Evolutionary conservation across 37 sponge, comb jelly and placozoan species (phyloP), one percentile per base, ranked within the genome.

Genomic region (Lycopodina hypogea): DNA sequence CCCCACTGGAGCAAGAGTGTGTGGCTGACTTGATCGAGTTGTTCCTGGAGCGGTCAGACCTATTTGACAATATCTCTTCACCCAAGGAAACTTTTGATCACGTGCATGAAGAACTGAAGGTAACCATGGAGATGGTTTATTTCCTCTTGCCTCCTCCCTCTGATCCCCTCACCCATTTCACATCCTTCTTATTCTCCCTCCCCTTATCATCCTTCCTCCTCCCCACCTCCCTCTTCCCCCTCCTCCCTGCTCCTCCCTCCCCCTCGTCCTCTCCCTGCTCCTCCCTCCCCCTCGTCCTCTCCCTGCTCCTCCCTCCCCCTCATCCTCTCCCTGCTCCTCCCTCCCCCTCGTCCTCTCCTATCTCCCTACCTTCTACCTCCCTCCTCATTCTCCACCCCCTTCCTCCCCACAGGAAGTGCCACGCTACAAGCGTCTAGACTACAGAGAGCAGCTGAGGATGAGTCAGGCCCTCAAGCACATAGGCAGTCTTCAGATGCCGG

Each of bases 1-100:
- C 24, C 1, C 32, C 70, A 23, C 60, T 86, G 29, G 83, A 82
- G 62, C 73, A 52, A 68, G 72, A 77, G 68, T 81, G 82, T 82
- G 60, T 71, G 30, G 52, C 60, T 12, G 78, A 85, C 63, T 29
- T 90, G 14, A 65, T 70, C 41, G 90, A 90, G 65, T 50, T 90
- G 58, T 72, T 90, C n/a, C 61, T 85, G 82, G 90, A 90, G 64
- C 63, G 48, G 34, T 50, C 72, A 26, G 82, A 85, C 48, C 69
- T 90, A 26, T 90, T 90, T 72, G 19, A 63, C 8, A 65, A 41
- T 26, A 12, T 61, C 41, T 53, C 52, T 17, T 53, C 39, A 18
- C 57, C 42, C 4, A 52, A 75, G n/a, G 78, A 75, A 3, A 61
- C 21, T 0, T 38, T 76, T 28, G 61, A 61, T 9, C 59, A 19